Base-by-base conservation (phyloP, 1,140 invertebrate genomes). In the Diorhabda sublineata region DNA sequence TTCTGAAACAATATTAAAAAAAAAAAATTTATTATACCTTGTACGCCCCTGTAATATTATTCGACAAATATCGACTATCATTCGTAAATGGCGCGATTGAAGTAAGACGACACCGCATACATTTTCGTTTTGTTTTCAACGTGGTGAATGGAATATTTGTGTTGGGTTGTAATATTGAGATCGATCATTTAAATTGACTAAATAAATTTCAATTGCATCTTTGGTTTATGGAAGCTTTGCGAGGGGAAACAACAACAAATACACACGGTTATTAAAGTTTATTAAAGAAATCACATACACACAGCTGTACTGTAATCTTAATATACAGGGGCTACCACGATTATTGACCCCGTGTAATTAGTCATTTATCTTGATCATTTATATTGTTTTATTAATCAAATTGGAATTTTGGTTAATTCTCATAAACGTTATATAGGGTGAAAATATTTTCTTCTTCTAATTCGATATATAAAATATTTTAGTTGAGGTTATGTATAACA, bases 1-100 rank as follows among this genome's bases (percentile, higher is more conserved):
- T 69, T 72, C 74, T 77, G 70, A 56, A 76, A 77, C 66, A n/a
- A 59, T 42, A 26, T 6, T 26, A 2, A 26, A 26, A 6, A 56
- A 26, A 26, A 6, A 56, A 7, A 2, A 1, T 7, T 56, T 7
- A 56, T 7, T 56, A 6, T n/a, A 56, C 5, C 5, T 56, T 56
- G n/a, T 26, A 26, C 26, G 26, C 26, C 26, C 26, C 26, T 26
- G 52, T 6, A 56, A 7, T 56, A 7, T 7, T 6, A 56, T 56
- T 56, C 52, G 52, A 7, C 52, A 56, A 56, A 56, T 56, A 56
- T 56, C 52, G 5, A 9, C 8, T 58, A 58, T n/a, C 26, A n/a
- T 9, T 6, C 56, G 7, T 4, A 2, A 58, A n/a, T 3, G 57
- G 57, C 4, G 26, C 57, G n/a, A 11, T 9, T 11, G 26, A 26